Base-by-base conservation (phyloP, 2,888 invertebrate genomes). In the Zhuqinia jingwanae region DNA sequence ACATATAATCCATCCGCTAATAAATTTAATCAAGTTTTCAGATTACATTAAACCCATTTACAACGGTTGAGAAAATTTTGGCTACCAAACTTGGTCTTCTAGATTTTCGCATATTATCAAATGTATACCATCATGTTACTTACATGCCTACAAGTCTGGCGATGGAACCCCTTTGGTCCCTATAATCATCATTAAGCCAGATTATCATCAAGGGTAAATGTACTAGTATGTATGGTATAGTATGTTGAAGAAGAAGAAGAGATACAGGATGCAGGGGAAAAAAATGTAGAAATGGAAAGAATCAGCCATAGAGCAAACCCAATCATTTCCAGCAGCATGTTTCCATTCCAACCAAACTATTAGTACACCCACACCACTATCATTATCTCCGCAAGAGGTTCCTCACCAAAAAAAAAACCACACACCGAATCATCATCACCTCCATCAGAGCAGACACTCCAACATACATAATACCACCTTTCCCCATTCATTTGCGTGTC, bases 11-110 rank as follows among this genome's bases (percentile, higher is more conserved):
- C 53, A 30, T 30, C 30, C 75, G 27, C 36, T 27, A 53, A 58
- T 58, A 80, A 68, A 70, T 70, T 56, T 80, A 80, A 80, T 80
- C 53, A 79, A 79, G 65, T 65, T 36, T 68, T 13, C 50, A 63
- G 65, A 47, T 68, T 53, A 47, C 63, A 56, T 47, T 60, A 47
- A 47, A 27, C 13, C 15, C 25, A 17, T 45, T 25, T 27, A 78
- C 45, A 60, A 36, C 36, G 27, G 47, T 22, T 60, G 36, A 8
- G 42, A 70, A 70, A 70, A 45, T n/a, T 70, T 70, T 70, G 70
- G 70, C 70, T 70, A 11, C 47, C 8, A 25, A 47, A 47, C 45
- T 22, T 45, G 17, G 5, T 15, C 45, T 13, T 47, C 20, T 8
- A 36, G 36, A 36, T 25, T 68, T 42, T 45, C 13, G 47, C 36